These are phyloP conservation scores for Chironomus riparius DNA, from an alignment of 2,888 invertebrate species.

Conservation along the genomic window DNA sequence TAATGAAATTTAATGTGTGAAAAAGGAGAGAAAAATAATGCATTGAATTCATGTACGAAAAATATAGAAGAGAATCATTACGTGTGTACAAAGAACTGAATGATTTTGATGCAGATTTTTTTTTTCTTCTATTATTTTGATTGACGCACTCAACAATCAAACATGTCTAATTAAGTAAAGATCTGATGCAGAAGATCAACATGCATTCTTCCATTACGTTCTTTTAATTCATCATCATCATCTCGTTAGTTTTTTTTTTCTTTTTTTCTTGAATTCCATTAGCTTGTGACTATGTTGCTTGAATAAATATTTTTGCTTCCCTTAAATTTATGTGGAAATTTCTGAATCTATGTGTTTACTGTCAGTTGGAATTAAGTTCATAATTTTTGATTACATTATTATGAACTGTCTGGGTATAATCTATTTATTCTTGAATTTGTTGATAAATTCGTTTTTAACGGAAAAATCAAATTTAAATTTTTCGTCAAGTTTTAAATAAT, in stretches of 20 bases:
- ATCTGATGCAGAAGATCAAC: neutral
- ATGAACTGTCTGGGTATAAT: no score
- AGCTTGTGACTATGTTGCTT: neutral
- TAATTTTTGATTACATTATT: no score
- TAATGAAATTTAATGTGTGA: slow-evolving; percentile 16
- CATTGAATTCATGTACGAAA: neutral
- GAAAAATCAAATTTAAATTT: no score
- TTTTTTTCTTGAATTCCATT: neutral
- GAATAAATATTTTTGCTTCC: neutral
- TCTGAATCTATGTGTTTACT: no score
- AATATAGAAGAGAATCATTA: neutral
- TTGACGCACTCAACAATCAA: slow-evolving; percentile 13
- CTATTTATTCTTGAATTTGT: no score
- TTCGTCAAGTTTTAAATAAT: no score
- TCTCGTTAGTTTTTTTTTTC: neutral
- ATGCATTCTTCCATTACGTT: no score
- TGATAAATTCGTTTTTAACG: no score
- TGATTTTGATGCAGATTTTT: slow-evolving; percentile 17
- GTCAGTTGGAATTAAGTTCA: no score
- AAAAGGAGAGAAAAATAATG: neutral
- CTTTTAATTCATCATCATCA: no score
- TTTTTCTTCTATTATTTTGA: slow-evolving; percentile 19
- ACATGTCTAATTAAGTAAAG: neutral
- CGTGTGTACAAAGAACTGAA: neutral
- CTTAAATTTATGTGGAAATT: no score